A percentile compares a stretch with the other conserved stretches of the same genome.
phyloP scores from a whole-genome alignment of 2,113 vertebrate genomes.

The Phainopepla nitens region DNA sequence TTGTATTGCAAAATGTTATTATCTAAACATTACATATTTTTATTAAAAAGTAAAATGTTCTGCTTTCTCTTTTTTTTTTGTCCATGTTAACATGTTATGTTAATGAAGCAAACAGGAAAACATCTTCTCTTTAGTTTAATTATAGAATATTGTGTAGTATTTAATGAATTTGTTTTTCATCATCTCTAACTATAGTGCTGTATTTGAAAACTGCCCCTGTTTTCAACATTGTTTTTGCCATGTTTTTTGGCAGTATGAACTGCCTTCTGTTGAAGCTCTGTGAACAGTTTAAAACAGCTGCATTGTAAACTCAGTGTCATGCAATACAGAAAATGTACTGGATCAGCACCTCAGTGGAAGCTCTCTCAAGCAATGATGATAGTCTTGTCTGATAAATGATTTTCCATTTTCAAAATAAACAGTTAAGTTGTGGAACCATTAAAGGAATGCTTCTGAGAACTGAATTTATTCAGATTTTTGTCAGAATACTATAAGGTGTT shows the following conservation, averaged over 20 bases:
- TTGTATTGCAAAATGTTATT: background rate
- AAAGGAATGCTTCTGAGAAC: background rate
- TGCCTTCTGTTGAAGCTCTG: background rate
- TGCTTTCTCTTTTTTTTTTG: background rate
- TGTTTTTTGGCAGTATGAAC: background rate
- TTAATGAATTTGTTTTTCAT: background rate
- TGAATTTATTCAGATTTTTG: background rate
- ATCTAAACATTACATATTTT: fast-evolving
- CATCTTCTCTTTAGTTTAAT: background rate
- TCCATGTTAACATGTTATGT: background rate
- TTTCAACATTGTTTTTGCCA: background rate
- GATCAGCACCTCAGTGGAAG: background rate
- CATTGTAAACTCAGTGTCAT: background rate
- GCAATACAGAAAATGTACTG: background rate
- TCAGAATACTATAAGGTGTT: background rate
- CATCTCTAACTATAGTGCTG: background rate
- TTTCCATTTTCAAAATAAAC: background rate
- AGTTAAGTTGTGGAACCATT: background rate
- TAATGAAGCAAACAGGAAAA: background rate
- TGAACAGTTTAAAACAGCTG: background rate
- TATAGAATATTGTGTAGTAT: background rate
- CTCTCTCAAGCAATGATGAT: background rate
- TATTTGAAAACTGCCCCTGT: background rate
- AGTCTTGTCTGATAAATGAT: background rate
- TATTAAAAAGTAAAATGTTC: background rate